Evolutionary conservation across 2,888 invertebrate genomes (phyloP).

Genomic region (Nineta flava): DNA sequence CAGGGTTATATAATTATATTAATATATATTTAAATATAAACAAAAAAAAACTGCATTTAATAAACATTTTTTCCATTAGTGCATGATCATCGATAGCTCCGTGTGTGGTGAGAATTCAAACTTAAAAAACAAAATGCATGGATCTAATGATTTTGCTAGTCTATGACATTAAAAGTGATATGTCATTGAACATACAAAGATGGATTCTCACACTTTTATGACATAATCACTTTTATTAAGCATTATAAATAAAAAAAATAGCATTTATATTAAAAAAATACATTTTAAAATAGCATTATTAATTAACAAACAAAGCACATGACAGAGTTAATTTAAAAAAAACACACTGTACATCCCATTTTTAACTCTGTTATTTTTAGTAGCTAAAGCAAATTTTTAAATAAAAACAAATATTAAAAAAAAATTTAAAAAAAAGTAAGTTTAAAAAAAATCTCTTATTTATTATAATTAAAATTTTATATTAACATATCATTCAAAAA

Average conservation of each 20-base stretch:
- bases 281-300: neutral
- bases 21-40: neutral
- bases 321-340: neutral
- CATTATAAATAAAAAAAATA: neutral
- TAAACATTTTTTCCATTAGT: too few relatives aligned
- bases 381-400: neutral
- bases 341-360: neutral
- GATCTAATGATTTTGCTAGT: conserved; percentile 18
- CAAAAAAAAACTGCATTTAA: too few relatives aligned
- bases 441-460: too few relatives aligned
- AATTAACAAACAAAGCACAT: neutral
- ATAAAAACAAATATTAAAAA: too few relatives aligned
- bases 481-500: neutral
- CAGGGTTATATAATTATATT: neutral
- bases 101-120: conserved; percentile 21
- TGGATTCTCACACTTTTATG: too few relatives aligned
- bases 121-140: conserved; percentile 22
- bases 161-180: neutral
- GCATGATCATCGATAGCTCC: too few relatives aligned
- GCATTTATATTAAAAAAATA: conserved; percentile 1
- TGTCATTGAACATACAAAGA: too few relatives aligned
- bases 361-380: neutral
- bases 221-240: too few relatives aligned
- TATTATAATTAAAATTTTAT: neutral
- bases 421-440: too few relatives aligned